Conservation (phyloP, 2,888 invertebrate species). For the Thymelicus sylvestris region DNA sequence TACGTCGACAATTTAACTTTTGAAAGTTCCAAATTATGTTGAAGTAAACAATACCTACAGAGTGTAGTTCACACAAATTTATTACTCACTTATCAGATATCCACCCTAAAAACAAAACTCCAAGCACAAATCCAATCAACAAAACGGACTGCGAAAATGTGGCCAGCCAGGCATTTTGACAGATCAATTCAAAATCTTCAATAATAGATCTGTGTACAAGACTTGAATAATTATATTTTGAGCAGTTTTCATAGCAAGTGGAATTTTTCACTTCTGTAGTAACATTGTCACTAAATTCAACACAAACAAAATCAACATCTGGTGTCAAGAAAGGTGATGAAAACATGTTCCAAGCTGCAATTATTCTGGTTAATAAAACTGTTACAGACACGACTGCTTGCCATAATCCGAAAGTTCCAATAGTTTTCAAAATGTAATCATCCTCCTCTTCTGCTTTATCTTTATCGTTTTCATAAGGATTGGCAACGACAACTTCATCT, state of each 20-base stretch:
- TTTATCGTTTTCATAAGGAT: conserved; percentile 13
- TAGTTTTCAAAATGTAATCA: conserved; percentile 61
- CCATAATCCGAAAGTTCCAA: conserved; percentile 62
- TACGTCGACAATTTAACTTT: too few species aligned
- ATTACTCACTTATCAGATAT: conserved; percentile 60
- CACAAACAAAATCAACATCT: conserved; percentile 56
- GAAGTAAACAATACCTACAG: too few species aligned
- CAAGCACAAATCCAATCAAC: conserved; percentile 62
- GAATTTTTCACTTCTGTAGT: conserved; percentile 47
- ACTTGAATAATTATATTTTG: conserved; percentile 50
- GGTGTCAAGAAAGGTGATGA: conserved; percentile 61
- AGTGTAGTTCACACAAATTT: conserved; percentile 44
- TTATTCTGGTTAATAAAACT: conserved; percentile 49
- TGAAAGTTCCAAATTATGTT: too few species aligned
- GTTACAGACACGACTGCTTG: conserved; percentile 52
- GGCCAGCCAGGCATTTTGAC: conserved; percentile 59
- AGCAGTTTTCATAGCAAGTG: conserved; percentile 59
- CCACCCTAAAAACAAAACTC: conserved; percentile 61
- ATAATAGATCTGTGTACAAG: conserved; percentile 56
- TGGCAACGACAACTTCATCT: neutral
- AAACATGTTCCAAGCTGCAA: conserved; percentile 56
- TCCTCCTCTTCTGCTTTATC: conserved; percentile 45
- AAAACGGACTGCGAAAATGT: conserved; percentile 59
- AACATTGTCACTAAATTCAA: conserved; percentile 47
- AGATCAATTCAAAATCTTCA: conserved; percentile 60